Conservation (phyloP, 2,888 invertebrate genomes). For the Trichopria drosophilae region DNA sequence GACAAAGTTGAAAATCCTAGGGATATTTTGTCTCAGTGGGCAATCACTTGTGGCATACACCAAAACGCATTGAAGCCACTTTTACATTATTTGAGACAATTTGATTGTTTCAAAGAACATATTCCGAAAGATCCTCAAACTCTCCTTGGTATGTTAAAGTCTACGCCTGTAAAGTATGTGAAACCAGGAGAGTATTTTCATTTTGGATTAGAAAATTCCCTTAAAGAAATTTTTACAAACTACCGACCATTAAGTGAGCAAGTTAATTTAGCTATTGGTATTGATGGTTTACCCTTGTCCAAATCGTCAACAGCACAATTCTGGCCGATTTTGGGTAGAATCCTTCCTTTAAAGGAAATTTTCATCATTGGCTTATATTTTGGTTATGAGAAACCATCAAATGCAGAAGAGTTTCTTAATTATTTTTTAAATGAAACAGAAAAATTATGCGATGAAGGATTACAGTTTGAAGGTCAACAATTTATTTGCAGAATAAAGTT, state of each 20-base stretch:
- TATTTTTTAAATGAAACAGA: neutral
- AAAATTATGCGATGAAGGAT: neutral
- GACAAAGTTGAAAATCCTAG: too few relatives aligned
- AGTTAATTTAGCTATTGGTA: neutral
- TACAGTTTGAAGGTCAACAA: neutral
- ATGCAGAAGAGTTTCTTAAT: neutral
- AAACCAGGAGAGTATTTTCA: neutral
- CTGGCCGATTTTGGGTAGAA: constrained; percentile 1
- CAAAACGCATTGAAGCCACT: too few relatives aligned
- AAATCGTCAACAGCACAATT: constrained; percentile 2
- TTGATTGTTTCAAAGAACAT: neutral
- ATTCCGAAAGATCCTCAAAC: constrained; percentile 1
- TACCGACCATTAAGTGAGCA: neutral
- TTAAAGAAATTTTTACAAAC: too few relatives aligned
- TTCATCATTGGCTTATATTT: constrained; percentile 1
- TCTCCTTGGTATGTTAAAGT: constrained; percentile 3
- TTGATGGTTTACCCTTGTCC: neutral
- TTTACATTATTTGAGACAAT: neutral
- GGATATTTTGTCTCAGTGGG: too few relatives aligned
- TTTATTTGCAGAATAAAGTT: neutral
- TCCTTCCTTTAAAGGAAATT: neutral
- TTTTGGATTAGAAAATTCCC: neutral
- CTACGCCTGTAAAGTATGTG: neutral
- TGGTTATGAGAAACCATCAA: neutral
- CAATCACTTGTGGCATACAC: too few relatives aligned